phyloP scores from a whole-genome alignment of 2,888 invertebrate genomes.

The Eupithecia pulchellata region DNA sequence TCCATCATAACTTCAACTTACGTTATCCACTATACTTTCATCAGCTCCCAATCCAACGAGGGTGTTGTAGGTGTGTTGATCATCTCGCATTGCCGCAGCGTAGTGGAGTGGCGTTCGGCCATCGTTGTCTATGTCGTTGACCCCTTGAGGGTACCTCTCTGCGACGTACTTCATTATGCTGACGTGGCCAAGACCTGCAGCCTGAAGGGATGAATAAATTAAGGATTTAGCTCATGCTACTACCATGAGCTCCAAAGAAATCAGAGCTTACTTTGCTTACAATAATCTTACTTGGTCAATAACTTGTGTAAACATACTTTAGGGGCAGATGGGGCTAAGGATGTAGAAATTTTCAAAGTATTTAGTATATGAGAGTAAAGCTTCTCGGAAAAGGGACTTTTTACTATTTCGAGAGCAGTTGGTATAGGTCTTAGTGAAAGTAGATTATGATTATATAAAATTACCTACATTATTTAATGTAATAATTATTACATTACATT shows the following conservation, averaged over 20 bases:
- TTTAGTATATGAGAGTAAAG: neutral
- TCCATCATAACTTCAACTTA: slow-evolving; percentile 74
- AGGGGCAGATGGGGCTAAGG: neutral
- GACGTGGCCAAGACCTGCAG: slow-evolving; percentile 92
- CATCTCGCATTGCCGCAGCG: slow-evolving; percentile 92
- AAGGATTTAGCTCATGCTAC: neutral
- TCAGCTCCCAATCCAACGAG: slow-evolving; percentile 93
- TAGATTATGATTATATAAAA: too few relatives aligned
- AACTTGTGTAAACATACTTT: neutral
- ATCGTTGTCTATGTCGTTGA: slow-evolving; percentile 90
- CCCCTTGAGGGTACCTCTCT: slow-evolving; percentile 88
- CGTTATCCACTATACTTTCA: slow-evolving; percentile 93
- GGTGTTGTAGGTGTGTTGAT: slow-evolving; percentile 90
- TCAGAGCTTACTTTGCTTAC: neutral
- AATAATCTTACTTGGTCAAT: neutral
- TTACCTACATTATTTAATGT: too few relatives aligned
- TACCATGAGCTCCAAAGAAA: neutral
- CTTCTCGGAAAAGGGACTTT: neutral
- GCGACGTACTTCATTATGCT: slow-evolving; percentile 91
- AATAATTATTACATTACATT: too few relatives aligned
- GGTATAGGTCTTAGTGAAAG: too few relatives aligned
- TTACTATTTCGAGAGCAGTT: neutral
- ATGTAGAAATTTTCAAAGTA: neutral
- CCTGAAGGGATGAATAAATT: slow-evolving; percentile 73
- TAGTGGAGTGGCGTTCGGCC: slow-evolving; percentile 96